A percentile compares a stretch with the other conserved stretches of the same genome.
These are phyloP conservation scores for Anser cygnoides DNA, from an alignment of 2,113 vertebrate species.

Conservation along the genomic window DNA sequence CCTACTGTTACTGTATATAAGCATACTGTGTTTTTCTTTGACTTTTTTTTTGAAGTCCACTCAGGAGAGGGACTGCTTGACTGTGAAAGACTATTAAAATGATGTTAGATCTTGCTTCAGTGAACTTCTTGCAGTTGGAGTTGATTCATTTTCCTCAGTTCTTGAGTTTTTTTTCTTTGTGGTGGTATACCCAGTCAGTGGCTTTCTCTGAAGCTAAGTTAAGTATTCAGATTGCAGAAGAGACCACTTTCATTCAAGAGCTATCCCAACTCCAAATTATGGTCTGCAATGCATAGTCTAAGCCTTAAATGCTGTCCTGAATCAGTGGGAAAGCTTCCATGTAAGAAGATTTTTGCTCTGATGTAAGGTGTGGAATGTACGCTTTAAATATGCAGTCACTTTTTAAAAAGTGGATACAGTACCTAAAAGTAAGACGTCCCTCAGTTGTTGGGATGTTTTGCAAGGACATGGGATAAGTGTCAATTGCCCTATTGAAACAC, in stretches of 20 bases:
- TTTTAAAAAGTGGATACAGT: too few species aligned
- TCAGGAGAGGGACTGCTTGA: neutral
- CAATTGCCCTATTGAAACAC: neutral
- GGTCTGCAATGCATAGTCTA: neutral
- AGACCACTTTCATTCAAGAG: too few species aligned
- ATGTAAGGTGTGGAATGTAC: neutral
- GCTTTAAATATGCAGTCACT: fast-evolving
- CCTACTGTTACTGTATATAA: neutral
- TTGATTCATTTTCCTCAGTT: neutral
- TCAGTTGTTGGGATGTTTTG: neutral
- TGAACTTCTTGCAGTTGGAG: neutral
- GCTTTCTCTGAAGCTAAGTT: neutral
- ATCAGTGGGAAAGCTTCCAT: neutral
- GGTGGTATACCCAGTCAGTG: neutral
- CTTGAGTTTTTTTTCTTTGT: neutral
- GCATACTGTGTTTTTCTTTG: neutral
- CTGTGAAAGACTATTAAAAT: neutral
- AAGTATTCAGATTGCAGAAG: neutral
- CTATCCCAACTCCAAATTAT: neutral
- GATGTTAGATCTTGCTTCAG: neutral
- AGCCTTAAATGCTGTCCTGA: neutral
- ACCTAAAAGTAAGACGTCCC: neutral
- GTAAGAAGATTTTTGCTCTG: neutral
- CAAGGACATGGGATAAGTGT: neutral
- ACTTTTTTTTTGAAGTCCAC: too few species aligned